Percentiles rank a stretch among this genome's conserved stretches.
Evolutionary conservation across 2,113 vertebrate genomes (phyloP).

Genomic region (Dicrurus megarhynchus): DNA sequence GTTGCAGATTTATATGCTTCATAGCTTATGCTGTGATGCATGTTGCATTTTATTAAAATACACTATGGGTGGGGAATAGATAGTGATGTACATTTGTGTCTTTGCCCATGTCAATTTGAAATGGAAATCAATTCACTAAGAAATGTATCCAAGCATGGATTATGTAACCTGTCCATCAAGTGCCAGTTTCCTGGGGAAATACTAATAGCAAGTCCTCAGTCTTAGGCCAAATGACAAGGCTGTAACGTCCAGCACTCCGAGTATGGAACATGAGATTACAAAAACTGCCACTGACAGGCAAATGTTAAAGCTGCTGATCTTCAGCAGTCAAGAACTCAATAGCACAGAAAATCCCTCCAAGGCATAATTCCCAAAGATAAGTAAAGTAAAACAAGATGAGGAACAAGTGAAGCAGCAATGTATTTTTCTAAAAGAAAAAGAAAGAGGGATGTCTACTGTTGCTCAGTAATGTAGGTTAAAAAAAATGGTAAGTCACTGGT

Average conservation of each 20-base stretch:
- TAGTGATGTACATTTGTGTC: not conserved
- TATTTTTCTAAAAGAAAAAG: not conserved
- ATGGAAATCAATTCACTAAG: slow-evolving; percentile 43
- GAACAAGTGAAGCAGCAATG: not conserved
- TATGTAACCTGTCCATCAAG: slow-evolving; percentile 32
- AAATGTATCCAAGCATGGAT: slow-evolving; percentile 29
- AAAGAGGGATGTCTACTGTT: not conserved
- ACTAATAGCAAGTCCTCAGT: slow-evolving; percentile 56
- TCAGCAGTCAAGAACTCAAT: slow-evolving; percentile 7
- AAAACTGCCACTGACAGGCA: slow-evolving; percentile 61
- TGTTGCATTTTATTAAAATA: slow-evolving; percentile 42
- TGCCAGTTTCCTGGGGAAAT: slow-evolving; percentile 44
- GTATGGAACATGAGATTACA: slow-evolving; percentile 49
- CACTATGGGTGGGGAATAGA: not conserved
- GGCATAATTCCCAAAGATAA: slow-evolving; percentile 24
- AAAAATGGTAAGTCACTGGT: not conserved
- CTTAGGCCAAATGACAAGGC: slow-evolving; percentile 61
- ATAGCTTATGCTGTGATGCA: not conserved
- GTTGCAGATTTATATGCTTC: slow-evolving; percentile 32
- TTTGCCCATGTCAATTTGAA: slow-evolving; percentile 27
- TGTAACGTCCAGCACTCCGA: slow-evolving; percentile 41
- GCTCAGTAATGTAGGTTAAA: not conserved
- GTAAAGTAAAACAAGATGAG: slow-evolving; percentile 25
- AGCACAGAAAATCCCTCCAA: slow-evolving; percentile 48
- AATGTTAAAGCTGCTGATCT: slow-evolving; percentile 50